phyloP scores from a whole-genome alignment of 92 coral and sea anemone species.

The Galaxea fascicularis region DNA sequence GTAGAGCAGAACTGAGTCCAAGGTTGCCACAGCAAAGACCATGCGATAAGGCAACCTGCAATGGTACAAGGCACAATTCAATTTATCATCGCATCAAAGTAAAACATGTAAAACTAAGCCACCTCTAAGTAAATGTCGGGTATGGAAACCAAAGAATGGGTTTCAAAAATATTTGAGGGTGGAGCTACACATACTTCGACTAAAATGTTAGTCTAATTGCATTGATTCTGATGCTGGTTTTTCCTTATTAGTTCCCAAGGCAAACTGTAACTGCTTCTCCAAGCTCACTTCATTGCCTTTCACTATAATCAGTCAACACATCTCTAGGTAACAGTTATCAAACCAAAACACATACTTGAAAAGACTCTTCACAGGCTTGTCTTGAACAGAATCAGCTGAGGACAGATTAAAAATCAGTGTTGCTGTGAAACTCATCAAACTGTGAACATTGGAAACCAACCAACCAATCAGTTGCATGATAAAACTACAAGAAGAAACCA shows the following conservation, averaged over 20 bases:
- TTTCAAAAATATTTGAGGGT: too few species aligned
- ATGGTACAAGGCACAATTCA: not conserved
- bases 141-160: too few species aligned
- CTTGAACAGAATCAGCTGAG: slow-evolving; percentile 10
- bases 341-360: slow-evolving; percentile 13
- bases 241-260: too few species aligned
- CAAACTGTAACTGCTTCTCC: too few species aligned
- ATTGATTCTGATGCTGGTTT: too few species aligned
- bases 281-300: too few species aligned
- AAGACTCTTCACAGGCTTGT: slow-evolving; percentile 7
- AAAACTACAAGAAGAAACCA: too few species aligned
- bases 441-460: too few species aligned
- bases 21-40: slow-evolving; percentile 95
- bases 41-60: slow-evolving; percentile 91
- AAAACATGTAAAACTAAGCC: not conserved
- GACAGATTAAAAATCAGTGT: not conserved
- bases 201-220: too few species aligned
- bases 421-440: too few species aligned
- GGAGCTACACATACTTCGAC: too few species aligned
- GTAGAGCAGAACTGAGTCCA: slow-evolving; percentile 87
- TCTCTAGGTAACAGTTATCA: not conserved
- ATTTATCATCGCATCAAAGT: not conserved
- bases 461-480: too few species aligned
- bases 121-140: not conserved
- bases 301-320: not conserved